Evolutionary conservation across 2,888 invertebrate genomes (phyloP).

Genomic region (Penaeus monodon): DNA sequence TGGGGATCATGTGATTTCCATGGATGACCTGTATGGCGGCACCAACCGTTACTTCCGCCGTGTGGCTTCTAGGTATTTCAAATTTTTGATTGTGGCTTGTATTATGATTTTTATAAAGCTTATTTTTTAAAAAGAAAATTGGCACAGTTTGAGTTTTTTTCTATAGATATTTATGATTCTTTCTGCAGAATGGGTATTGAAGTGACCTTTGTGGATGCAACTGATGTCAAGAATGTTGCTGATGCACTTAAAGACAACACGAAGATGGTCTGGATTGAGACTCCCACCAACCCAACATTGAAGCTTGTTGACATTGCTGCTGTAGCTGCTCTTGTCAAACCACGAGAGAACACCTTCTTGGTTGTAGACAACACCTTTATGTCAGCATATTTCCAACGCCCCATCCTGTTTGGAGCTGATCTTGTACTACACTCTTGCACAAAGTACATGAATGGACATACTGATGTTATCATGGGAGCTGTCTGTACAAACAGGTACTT

Average conservation of each 20-base stretch:
- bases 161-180: too few species aligned
- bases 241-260: constrained; percentile 84
- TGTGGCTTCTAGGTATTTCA: constrained; percentile 69
- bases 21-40: constrained; percentile 96
- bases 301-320: constrained; percentile 89
- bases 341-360: constrained; percentile 75
- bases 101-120: too few species aligned
- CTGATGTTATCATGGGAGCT: constrained; percentile 97
- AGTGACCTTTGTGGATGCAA: constrained; percentile 83
- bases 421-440: constrained; percentile 91
- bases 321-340: constrained; percentile 75
- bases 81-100: too few species aligned
- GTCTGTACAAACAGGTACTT: constrained; percentile 76
- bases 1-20: constrained; percentile 91
- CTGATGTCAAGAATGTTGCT: constrained; percentile 77
- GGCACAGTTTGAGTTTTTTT: too few species aligned
- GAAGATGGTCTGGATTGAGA: constrained; percentile 94
- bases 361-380: constrained; percentile 95
- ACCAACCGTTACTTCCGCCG: constrained; percentile 82
- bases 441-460: constrained; percentile 98
- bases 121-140: too few species aligned
- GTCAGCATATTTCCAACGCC: constrained; percentile 88
- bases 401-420: constrained; percentile 91
- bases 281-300: constrained; percentile 94
- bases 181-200: constrained; percentile 79